These are phyloP conservation scores for Clarias platycephalus DNA, from an alignment of 2,797 vertebrate genomes.

Conservation along the genomic window DNA sequence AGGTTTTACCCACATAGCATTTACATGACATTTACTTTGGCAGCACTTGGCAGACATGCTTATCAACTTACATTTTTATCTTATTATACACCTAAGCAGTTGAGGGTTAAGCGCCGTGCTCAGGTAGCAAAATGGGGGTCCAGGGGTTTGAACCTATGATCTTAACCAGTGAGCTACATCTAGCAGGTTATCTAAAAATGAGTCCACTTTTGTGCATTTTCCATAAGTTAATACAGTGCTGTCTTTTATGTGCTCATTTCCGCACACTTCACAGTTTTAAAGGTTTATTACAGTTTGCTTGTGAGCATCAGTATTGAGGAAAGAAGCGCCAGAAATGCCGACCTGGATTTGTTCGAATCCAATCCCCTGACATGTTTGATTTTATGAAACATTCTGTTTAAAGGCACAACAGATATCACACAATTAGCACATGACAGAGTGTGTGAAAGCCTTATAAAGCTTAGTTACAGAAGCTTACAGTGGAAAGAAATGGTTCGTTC, in stretches of 20 bases:
- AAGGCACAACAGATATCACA: background rate
- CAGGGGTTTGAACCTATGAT: too few relatives aligned
- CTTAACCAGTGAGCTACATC: too few relatives aligned
- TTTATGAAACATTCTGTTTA: background rate
- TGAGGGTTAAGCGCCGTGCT: too few relatives aligned
- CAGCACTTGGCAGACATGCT: too few relatives aligned
- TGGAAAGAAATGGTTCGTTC: background rate
- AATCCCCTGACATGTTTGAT: background rate
- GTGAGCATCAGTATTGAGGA: background rate
- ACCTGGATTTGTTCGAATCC: background rate
- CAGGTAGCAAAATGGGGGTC: too few relatives aligned
- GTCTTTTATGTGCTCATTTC: background rate
- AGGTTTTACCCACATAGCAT: background rate
- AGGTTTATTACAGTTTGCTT: background rate
- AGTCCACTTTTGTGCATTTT: background rate
- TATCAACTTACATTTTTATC: too few relatives aligned
- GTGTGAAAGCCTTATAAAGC: background rate
- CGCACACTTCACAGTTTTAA: background rate
- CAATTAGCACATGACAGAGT: background rate
- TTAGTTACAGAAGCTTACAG: constrained; percentile 8
- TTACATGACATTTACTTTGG: too few relatives aligned
- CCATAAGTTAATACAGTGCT: background rate
- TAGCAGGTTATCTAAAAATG: background rate
- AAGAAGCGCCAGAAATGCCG: background rate
- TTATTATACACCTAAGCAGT: too few relatives aligned